Evolutionary conservation across 2,888 invertebrate species (phyloP).

Genomic region (Didymodactylos carnosus): DNA sequence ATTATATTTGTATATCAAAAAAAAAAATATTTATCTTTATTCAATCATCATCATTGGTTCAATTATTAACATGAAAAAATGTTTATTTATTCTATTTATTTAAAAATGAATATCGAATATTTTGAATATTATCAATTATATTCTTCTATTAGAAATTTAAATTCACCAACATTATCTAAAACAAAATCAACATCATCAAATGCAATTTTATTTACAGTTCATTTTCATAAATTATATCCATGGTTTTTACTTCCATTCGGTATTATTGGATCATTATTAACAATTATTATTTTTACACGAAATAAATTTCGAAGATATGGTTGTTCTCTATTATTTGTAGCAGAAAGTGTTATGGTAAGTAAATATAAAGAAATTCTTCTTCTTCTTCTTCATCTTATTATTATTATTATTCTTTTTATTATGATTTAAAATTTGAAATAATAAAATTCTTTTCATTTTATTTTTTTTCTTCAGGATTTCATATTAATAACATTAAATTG

Average conservation of each 20-base stretch:
- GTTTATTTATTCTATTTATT: no score
- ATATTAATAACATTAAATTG: not conserved
- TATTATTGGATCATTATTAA: not conserved
- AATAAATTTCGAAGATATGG: not conserved
- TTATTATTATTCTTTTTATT: no score
- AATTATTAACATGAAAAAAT: no score
- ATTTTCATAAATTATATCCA: not conserved
- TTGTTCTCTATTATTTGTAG: not conserved
- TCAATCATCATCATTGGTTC: no score
- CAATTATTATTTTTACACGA: not conserved
- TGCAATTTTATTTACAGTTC: not conserved
- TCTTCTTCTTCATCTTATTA: no score
- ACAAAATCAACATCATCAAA: not conserved
- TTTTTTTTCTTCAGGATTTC: not conserved
- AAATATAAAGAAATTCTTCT: no score
- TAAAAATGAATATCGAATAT: not conserved
- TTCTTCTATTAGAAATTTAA: no score
- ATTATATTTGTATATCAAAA: no score
- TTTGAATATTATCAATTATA: not conserved
- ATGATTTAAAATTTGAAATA: no score
- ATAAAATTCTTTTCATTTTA: no score
- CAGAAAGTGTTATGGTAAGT: not conserved
- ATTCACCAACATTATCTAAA: no score
- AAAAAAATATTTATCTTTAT: no score
- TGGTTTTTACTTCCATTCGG: not conserved